phyloP scores from a whole-genome alignment of 2,797 vertebrate species.

The Poeciliopsis gracilis region DNA sequence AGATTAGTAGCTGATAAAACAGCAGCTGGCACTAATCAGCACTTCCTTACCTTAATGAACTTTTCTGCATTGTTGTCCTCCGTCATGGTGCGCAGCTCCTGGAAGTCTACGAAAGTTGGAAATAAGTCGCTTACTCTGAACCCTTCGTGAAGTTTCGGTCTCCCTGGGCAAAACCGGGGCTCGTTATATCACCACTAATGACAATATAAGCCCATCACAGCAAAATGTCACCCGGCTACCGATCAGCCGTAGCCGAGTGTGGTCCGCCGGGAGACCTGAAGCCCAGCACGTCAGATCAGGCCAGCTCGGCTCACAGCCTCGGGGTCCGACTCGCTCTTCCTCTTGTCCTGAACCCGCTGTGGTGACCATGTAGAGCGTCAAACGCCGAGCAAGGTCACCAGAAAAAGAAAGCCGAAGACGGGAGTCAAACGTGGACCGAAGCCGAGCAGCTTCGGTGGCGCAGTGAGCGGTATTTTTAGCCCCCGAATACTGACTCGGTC shows the following conservation, averaged over 20 bases:
- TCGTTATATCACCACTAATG: conserved; percentile 49
- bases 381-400: conserved; percentile 35
- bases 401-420: conserved; percentile 50
- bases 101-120: conserved; percentile 50
- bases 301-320: conserved; percentile 67
- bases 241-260: conserved; percentile 40
- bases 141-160: conserved; percentile 45
- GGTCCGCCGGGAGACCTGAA: conserved; percentile 42
- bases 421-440: conserved; percentile 41
- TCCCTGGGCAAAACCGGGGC: conserved; percentile 30
- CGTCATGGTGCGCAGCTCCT: conserved; percentile 81
- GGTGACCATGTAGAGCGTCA: conserved; percentile 80
- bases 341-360: conserved; percentile 61
- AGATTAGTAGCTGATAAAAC: background rate
- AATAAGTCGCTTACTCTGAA: conserved; percentile 54
- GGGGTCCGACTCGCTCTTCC: conserved; percentile 71
- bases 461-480: conserved; percentile 71
- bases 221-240: conserved; percentile 46
- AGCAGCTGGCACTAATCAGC: background rate
- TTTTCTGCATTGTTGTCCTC: conserved; percentile 89
- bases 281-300: conserved; percentile 50
- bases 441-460: conserved; percentile 55
- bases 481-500: conserved; percentile 35
- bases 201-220: conserved; percentile 62
- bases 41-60: conserved; percentile 88